Evolutionary conservation across 2,888 invertebrate genomes (phyloP).

Genomic region (Phengaris alcon): DNA sequence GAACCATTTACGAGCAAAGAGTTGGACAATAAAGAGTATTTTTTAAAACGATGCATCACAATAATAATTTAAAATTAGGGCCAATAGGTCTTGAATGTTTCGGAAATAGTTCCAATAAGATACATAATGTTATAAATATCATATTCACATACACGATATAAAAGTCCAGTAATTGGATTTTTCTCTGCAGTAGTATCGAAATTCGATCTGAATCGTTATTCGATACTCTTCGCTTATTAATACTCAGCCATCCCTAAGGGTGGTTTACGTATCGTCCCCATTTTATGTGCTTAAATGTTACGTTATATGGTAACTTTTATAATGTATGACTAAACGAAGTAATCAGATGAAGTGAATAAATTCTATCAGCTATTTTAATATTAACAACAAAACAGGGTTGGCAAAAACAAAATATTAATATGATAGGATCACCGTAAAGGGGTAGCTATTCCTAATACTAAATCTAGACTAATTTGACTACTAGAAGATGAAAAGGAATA

Average conservation of each 20-base stretch:
- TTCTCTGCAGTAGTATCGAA: slow-evolving; percentile 44
- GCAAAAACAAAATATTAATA: slow-evolving; percentile 29
- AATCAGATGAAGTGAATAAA: slow-evolving; percentile 28
- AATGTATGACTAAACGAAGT: slow-evolving; percentile 25
- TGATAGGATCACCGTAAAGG: slow-evolving; percentile 42
- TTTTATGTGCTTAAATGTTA: slow-evolving; percentile 48
- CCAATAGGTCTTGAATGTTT: neutral
- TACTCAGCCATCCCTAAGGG: slow-evolving; percentile 50
- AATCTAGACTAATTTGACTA: slow-evolving; percentile 71
- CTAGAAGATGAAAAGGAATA: slow-evolving; percentile 77
- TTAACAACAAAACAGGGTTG: slow-evolving; percentile 23
- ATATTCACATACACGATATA: slow-evolving; percentile 31
- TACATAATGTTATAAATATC: slow-evolving; percentile 24
- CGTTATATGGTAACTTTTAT: slow-evolving; percentile 65
- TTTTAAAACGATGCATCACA: neutral
- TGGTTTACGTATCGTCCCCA: slow-evolving; percentile 43
- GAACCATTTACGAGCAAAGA: slow-evolving; percentile 20
- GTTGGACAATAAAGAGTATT: neutral
- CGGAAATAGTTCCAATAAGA: slow-evolving; percentile 30
- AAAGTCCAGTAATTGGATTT: slow-evolving; percentile 48
- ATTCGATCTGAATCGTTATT: slow-evolving; percentile 52
- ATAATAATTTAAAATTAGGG: neutral
- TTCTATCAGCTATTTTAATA: slow-evolving; percentile 27
- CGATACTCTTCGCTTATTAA: slow-evolving; percentile 51
- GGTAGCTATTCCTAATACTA: slow-evolving; percentile 67